Evolutionary conservation across 2,888 invertebrate species (phyloP).

Genomic region (Chydorus sphaericus): DNA sequence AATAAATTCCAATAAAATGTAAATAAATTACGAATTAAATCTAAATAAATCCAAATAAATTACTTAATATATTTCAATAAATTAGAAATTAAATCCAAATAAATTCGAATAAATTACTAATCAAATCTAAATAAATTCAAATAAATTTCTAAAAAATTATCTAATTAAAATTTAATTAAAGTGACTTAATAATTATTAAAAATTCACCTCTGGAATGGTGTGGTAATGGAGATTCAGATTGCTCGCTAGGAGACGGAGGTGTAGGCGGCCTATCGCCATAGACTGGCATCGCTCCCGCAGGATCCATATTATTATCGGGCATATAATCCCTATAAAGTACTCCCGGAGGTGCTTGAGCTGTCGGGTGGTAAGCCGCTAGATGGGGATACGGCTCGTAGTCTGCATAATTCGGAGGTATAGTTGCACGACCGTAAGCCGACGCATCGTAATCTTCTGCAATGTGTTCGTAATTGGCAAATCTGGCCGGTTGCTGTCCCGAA

Average conservation of each 20-base stretch:
- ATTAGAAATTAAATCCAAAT: too few relatives aligned
- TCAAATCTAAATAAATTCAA: too few relatives aligned
- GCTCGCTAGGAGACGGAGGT: constrained; percentile 41
- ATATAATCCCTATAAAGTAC: constrained; percentile 14
- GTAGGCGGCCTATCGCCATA: constrained; percentile 32
- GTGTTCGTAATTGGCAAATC: constrained; percentile 17
- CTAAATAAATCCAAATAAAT: too few relatives aligned
- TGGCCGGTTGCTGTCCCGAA: constrained; percentile 19
- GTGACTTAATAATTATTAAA: too few relatives aligned
- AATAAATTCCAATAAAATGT: too few relatives aligned
- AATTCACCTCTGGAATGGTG: constrained; percentile 15
- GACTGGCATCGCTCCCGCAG: constrained; percentile 20
- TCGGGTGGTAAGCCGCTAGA: constrained; percentile 14
- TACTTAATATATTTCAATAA: too few relatives aligned
- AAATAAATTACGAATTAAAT: too few relatives aligned
- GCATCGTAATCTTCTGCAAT: constrained; percentile 23
- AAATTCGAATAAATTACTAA: too few relatives aligned
- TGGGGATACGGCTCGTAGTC: constrained; percentile 39
- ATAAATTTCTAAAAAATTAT: too few relatives aligned
- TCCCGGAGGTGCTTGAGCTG: constrained; percentile 18
- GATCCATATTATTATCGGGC: constrained; percentile 13
- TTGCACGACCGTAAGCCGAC: constrained; percentile 17
- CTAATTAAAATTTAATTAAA: too few relatives aligned
- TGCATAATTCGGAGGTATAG: constrained; percentile 33
- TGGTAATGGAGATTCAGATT: constrained; percentile 39